Evolutionary conservation across 2,797 vertebrate genomes (phyloP), one percentile per base, ranked within the genome.

Genomic region (Passerculus sandwichensis): DNA sequence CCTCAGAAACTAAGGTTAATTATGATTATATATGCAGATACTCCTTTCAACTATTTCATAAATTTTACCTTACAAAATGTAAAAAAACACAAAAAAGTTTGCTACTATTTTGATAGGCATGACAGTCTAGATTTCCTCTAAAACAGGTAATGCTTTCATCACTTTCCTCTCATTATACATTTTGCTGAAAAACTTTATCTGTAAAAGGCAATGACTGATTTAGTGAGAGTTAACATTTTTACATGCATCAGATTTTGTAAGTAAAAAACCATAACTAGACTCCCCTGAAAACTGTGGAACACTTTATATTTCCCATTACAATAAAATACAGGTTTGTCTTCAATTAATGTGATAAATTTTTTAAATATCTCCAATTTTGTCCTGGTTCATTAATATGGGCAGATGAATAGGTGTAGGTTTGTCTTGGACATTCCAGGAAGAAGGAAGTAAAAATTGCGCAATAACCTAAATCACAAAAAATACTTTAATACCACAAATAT

Each of bases 211-310:
- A 40, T 62, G 36, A 78, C 34, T 71, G 62, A 81, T 80, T 93
- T 47, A 85, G 38, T 83, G 93, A 93, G 77, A 95, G 59, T 48
- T 91, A 93, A 88, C 25, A 77, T 86, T 91, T 96, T 94, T 91
- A 94, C n/a, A 84, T 76, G 36, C 38, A 57, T 74, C 80, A 73
- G 42, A 80, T 82, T 78, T 86, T 94, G 30, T 91, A 96, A 96
- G 82, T 81, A 47, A 95, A 96, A 84, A 75, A 4, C 10, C n/a
- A 30, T 25, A 70, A 69, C 30, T 38, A 93, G 76, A 50, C 50
- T 42, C 90, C 48, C 50, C 26, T 93, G 90, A 94, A 94, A 88
- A 88, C 51, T 51, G 36, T 72, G 64, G 65, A 84, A 71, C 17
- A 54, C 45, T 79, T 89, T 77, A 48, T 29, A 71, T 89, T 96